Base-by-base conservation (phyloP, 2,113 vertebrate species). In the Chinchilla lanigera region DNA sequence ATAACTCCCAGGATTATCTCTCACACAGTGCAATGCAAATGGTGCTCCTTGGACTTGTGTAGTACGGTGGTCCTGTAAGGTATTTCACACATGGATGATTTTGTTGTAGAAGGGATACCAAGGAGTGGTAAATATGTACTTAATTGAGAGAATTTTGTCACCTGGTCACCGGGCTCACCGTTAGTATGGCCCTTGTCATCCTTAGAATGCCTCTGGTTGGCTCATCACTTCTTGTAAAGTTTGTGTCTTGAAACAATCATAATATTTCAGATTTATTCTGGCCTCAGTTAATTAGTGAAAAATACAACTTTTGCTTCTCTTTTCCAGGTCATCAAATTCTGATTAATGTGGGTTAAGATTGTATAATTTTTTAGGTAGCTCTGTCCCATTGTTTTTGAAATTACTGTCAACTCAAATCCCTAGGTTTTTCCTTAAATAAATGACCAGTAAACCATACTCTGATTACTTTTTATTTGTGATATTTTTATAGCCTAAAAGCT, bases 401-500 rank as follows among this genome's bases (percentile, higher is more conserved):
- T 95, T 89, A 73, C 22, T 80, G 33, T 78, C 60, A 83, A 78
- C 52, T 65, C 58, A 94, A 80, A 94, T 65, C 41, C 35, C 24
- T 75, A 61, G 38, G 11, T 86, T 28, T 95, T 94, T 69, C 69
- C 65, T 71, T 50, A 89, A 26, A 89, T 89, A 89, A 83, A 67
- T 80, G 30, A 61, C 35, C 56, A 85, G 41, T 67, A 85, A 92
- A n/a, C n/a, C 12, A 54, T 73, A 84, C 67, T 73, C 78, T 90
- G 22, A 38, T 97, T 90, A 75, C 16, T 13, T 88, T 67, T 38
- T 80, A 84, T 30, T 47, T 90, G 3, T 61, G 73, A 69, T 38
- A 95, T 77, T 88, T 90, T 95, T 95, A 16, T 54, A 61, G 83
- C 20, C 56, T 75, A 41, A 87, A 91, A 95, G 63, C n/a, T 84